Percentiles rank a stretch among this genome's conserved stretches.
These are phyloP conservation scores for Porites lutea DNA, from an alignment of 64 coral and sea anemone species.

Conservation along the genomic window DNA sequence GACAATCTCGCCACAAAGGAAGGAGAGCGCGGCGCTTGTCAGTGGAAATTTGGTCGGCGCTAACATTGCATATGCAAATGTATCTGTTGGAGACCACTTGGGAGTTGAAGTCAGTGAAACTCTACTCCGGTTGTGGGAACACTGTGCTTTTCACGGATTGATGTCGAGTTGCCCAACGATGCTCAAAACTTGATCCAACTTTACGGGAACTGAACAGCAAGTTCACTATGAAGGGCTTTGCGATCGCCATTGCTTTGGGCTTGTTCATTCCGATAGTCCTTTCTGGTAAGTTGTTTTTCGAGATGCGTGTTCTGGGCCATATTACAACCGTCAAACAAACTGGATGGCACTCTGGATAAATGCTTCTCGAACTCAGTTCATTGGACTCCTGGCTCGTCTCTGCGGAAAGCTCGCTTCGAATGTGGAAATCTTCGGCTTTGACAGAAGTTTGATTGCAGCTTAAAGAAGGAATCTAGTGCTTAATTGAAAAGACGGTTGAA, in stretches of 20 bases:
- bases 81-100: slow-evolving; percentile 36
- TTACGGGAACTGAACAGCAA: slow-evolving; percentile 27
- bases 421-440: not conserved
- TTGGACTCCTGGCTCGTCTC: slow-evolving; percentile 6
- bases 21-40: slow-evolving; percentile 35
- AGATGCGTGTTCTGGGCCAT: slow-evolving; percentile 59
- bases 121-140: slow-evolving; percentile 60
- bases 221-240: slow-evolving; percentile 57
- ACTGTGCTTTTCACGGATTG: slow-evolving; percentile 49
- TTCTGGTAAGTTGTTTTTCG: slow-evolving; percentile 50
- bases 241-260: slow-evolving; percentile 26
- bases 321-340: slow-evolving; percentile 40
- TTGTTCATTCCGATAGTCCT: slow-evolving; percentile 67
- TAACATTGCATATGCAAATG: slow-evolving; percentile 67
- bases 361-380: slow-evolving; percentile 1
- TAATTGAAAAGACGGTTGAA: slow-evolving; percentile 46
- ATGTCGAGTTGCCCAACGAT: slow-evolving; percentile 60
- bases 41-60: slow-evolving; percentile 19
- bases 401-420: not conserved
- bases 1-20: slow-evolving; percentile 22
- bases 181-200: slow-evolving; percentile 66
- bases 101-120: slow-evolving; percentile 47
- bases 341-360: slow-evolving; percentile 52
- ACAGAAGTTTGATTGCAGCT: not conserved
- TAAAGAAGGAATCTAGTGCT: not conserved